Conservation (phyloP, 1,140 invertebrate genomes). For the Zaprionus ornatus region DNA sequence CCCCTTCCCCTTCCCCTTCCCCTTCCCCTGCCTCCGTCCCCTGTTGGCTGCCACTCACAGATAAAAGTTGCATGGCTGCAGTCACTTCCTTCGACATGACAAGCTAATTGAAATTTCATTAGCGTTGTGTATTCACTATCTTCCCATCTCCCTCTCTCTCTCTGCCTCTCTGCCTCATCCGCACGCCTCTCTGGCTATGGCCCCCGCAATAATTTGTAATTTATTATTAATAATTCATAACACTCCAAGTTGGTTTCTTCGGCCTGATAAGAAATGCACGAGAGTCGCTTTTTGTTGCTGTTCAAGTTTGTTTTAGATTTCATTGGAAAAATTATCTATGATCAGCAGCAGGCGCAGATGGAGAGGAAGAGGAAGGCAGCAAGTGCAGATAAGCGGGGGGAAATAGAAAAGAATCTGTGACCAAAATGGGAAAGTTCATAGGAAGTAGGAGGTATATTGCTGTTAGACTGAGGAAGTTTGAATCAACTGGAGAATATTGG, state of each 20-base stretch:
- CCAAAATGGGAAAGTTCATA: not conserved
- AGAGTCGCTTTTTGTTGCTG: conserved; percentile 10
- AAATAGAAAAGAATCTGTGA: conserved; percentile 1
- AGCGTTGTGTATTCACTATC: conserved; percentile 55
- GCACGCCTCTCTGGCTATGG: not conserved
- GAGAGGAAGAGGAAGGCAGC: not conserved
- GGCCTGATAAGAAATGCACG: conserved; percentile 3
- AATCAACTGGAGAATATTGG: not conserved
- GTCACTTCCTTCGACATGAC: conserved; percentile 66
- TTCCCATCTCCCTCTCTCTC: not conserved
- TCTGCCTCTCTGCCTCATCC: not conserved
- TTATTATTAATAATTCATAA: conserved; percentile 81
- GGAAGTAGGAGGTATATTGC: conserved; percentile 24
- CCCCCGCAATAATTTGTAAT: conserved; percentile 70
- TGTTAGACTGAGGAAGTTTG: conserved; percentile 20
- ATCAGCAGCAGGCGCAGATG: conserved; percentile 41
- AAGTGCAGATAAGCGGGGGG: conserved; percentile 13
- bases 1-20: conserved; percentile 6
- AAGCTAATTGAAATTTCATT: conserved; percentile 82
- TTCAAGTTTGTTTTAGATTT: conserved; percentile 40
- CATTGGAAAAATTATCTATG: conserved; percentile 66
- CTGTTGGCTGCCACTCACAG: conserved; percentile 25
- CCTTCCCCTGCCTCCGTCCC: not conserved
- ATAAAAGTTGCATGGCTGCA: conserved; percentile 55
- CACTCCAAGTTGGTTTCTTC: conserved; percentile 53